Conservation (phyloP, 2,888 invertebrate species). For the Mimachlamys varia region DNA sequence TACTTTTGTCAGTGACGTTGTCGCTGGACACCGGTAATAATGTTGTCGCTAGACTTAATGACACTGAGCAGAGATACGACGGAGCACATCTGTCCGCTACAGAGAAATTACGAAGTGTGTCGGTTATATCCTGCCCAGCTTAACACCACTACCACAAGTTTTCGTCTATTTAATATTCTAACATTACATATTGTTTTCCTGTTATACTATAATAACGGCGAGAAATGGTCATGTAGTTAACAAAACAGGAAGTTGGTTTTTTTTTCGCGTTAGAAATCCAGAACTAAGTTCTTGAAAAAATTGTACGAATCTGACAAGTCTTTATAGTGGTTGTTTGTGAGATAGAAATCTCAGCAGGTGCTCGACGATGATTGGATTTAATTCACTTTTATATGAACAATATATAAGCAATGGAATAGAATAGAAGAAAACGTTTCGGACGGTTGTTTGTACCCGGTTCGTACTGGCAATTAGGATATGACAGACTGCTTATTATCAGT, state of each 20-base stretch:
- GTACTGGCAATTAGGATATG: slow-evolving; percentile 8
- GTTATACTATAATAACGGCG: no score
- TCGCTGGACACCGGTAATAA: background rate
- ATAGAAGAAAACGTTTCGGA: background rate
- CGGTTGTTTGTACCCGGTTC: background rate
- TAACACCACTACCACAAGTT: no score
- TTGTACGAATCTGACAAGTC: background rate
- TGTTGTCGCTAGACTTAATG: no score
- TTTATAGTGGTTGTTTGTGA: background rate
- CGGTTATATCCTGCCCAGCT: background rate
- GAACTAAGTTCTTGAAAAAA: background rate
- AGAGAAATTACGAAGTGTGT: background rate
- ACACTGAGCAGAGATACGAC: no score
- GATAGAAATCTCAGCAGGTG: background rate
- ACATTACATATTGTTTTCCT: no score
- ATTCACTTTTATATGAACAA: background rate
- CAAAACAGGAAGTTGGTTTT: no score
- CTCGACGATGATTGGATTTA: background rate
- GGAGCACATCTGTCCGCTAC: background rate
- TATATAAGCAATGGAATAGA: background rate
- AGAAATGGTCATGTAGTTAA: no score
- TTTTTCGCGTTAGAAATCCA: background rate
- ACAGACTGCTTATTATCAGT: slow-evolving; percentile 21
- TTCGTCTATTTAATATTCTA: no score
- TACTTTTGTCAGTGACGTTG: background rate